These are phyloP conservation scores for Cladorhizidae sp. DNA, from an alignment of 37 sponge, comb jelly and placozoan genomes.

Conservation along the genomic window DNA sequence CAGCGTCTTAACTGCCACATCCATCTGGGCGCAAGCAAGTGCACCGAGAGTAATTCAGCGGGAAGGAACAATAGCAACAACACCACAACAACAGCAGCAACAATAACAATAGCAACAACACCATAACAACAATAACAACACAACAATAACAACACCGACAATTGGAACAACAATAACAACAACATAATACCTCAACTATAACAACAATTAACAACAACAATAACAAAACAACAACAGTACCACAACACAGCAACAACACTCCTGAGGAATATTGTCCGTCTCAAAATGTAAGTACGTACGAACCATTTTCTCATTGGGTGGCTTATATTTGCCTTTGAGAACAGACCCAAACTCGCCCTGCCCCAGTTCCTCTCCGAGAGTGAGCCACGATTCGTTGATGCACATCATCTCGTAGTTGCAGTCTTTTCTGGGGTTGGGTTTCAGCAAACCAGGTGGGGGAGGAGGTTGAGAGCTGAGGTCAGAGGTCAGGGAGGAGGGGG, in stretches of 20 bases:
- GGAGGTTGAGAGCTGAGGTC: constrained; percentile 4
- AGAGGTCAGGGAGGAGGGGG: constrained; percentile 2
- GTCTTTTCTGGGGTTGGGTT: background rate
- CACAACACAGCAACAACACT: too few species aligned
- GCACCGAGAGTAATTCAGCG: background rate
- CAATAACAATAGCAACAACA: background rate
- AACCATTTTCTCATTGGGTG: constrained; percentile 42
- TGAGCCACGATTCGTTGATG: constrained; percentile 33
- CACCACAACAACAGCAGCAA: background rate
- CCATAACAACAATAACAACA: too few species aligned
- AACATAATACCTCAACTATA: too few species aligned
- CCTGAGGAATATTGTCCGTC: too few species aligned
- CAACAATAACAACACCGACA: too few species aligned
- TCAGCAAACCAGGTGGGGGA: constrained; percentile 20
- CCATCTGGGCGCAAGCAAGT: constrained; percentile 33
- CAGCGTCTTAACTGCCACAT: constrained; percentile 93
- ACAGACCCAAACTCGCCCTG: constrained; percentile 95
- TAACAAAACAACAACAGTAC: too few species aligned
- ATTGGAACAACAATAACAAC: too few species aligned
- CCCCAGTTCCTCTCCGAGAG: constrained; percentile 69
- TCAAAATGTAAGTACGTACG: too few species aligned
- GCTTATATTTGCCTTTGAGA: constrained; percentile 64
- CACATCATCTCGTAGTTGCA: constrained; percentile 32
- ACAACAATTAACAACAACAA: background rate
- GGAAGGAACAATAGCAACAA: background rate